A percentile compares a stretch with the other conserved stretches of the same genome.
These are phyloP conservation scores for Anodontia alba DNA, from an alignment of 2,888 invertebrate species.

Conservation along the genomic window DNA sequence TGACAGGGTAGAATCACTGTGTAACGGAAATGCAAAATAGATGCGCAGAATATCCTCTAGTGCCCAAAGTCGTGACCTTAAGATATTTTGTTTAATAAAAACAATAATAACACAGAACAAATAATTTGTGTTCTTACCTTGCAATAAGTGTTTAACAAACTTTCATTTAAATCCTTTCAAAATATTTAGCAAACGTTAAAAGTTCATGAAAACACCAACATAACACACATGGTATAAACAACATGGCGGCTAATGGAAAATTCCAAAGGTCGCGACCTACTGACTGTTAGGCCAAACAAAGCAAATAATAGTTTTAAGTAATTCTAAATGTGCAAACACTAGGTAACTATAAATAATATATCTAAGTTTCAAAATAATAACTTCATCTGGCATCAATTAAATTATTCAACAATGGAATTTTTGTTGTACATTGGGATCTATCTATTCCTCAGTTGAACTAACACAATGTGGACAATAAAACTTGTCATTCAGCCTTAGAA, in stretches of 20 bases:
- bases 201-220: not conserved
- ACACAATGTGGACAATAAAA: slow-evolving; percentile 21
- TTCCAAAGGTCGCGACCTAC: not conserved
- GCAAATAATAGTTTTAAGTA: not conserved
- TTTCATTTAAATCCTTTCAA: not conserved
- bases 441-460: not conserved
- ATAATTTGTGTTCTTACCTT: not conserved
- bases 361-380: not conserved
- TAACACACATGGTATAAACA: not conserved
- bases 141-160: not conserved
- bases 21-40: no score
- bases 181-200: not conserved
- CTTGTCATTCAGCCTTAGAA: slow-evolving; percentile 5
- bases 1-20: no score
- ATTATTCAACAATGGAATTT: not conserved
- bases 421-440: not conserved
- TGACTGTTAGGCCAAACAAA: not conserved
- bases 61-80: not conserved
- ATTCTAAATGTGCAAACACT: not conserved
- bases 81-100: not conserved
- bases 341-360: not conserved
- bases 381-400: not conserved
- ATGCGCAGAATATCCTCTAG: not conserved
- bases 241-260: not conserved
- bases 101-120: not conserved